Evolutionary conservation across 2,888 invertebrate species (phyloP).

Genomic region (Microctonus brassicae): DNA sequence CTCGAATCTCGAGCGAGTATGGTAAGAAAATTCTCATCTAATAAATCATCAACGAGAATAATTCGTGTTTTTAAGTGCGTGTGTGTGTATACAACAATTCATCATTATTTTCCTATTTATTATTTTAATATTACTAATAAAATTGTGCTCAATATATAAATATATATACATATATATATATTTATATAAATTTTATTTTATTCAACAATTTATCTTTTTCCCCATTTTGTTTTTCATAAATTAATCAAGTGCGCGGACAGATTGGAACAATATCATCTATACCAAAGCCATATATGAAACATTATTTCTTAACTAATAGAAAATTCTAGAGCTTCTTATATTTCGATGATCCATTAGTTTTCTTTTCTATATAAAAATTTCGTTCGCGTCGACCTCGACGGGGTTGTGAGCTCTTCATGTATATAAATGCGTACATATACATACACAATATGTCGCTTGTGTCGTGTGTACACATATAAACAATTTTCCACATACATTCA

Average conservation of each 20-base stretch:
- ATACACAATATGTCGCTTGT: neutral
- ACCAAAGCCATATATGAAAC: too few species aligned
- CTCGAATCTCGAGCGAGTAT: slow-evolving; percentile 18
- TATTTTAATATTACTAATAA: too few species aligned
- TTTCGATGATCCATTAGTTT: slow-evolving; percentile 50
- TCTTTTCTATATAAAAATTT: neutral
- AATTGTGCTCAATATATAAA: too few species aligned
- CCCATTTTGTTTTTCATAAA: neutral
- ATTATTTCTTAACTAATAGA: slow-evolving; percentile 13
- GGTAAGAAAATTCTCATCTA: neutral
- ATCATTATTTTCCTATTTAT: too few species aligned
- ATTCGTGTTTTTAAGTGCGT: neutral
- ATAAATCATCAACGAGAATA: neutral
- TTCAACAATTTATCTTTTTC: neutral
- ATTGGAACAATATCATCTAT: neutral
- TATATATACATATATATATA: neutral
- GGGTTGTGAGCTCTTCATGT: slow-evolving; percentile 19
- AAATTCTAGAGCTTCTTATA: slow-evolving; percentile 54
- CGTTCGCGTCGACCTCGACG: slow-evolving; percentile 26
- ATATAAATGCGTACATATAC: neutral
- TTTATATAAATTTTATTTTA: neutral
- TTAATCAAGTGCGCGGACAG: neutral
- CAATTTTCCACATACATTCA: neutral
- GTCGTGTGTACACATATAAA: neutral
- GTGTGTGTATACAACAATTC: too few species aligned